Evolutionary conservation across 2,113 vertebrate genomes (phyloP), one percentile per base, ranked within the genome.

Genomic region (Hemiscyllium ocellatum): DNA sequence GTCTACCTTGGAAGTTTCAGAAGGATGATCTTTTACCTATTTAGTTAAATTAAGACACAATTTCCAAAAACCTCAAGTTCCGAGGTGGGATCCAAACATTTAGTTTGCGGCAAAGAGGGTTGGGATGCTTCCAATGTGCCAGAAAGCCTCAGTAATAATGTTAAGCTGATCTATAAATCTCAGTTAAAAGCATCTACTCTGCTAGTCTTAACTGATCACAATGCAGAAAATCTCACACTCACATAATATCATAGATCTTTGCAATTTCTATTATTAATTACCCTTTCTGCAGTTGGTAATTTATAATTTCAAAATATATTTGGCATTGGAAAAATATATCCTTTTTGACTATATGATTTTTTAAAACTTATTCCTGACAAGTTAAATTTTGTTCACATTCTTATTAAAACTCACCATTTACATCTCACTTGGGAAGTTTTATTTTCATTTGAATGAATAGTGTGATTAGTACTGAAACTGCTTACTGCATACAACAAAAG

Each of bases 371-470:
- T 37, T 93, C 20, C n/a, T 93, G 33, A 68, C 68, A 24, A 37
- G 33, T 33, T 33, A 65, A 26, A n/a, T 93, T 66, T 91, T 65
- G 19, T 93, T 93, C 89, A 2, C n/a, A 93, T 65, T 19, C 17
- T 17, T 66, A 37, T 93, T 93, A n/a, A 61, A 37, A 5, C 37
- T 33, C 89, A 93, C 37, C 65, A 93, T 65, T n/a, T n/a, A 10
- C 19, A 10, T 37, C 15, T 37, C 33, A 68, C 66, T 68, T 93
- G 33, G 61, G n/a, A 93, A 93, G 68, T 66, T 68, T 65, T 66
- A 93, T 93, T 93, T 93, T 93, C 61, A 93, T 93, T 37, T 93
- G 61, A 68, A 66, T 68, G 89, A 61, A 91, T 37, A n/a, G 56
- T 61, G n/a, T 33, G 87, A 2, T 10, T 93, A 6, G 61, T 65